Evolutionary conservation across 2,113 vertebrate genomes (phyloP).

Genomic region (Anhinga anhinga): DNA sequence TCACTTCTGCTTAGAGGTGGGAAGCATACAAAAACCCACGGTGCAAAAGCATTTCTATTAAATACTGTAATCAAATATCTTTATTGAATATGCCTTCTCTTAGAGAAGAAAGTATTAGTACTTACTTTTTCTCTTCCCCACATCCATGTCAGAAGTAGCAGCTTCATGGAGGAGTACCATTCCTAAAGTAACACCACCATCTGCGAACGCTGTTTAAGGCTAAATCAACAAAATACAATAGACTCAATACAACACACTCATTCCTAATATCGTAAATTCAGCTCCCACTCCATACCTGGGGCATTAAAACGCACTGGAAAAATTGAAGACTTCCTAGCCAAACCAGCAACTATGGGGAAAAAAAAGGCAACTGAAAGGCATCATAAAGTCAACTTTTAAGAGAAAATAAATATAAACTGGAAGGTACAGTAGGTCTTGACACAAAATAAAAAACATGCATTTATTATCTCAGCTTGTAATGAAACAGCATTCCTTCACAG

Average conservation of each 20-base stretch:
- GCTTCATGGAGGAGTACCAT: slow-evolving; percentile 95
- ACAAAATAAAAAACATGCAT: not conserved
- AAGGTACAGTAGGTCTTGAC: not conserved
- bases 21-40: not conserved
- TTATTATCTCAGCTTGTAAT: not conserved
- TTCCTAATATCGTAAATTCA: not conserved
- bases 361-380: not conserved
- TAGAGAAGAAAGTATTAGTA: not conserved
- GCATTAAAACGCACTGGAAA: not conserved
- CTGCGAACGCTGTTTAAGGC: slow-evolving; percentile 82
- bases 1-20: not conserved
- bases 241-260: not conserved
- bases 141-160: slow-evolving; percentile 91
- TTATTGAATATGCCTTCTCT: not conserved
- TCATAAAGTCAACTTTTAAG: not conserved
- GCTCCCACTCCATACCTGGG: not conserved
- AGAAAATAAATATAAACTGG: not conserved
- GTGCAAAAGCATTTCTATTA: not conserved
- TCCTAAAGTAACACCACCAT: slow-evolving; percentile 93
- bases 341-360: not conserved
- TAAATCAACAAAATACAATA: not conserved
- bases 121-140: slow-evolving; percentile 94
- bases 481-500: not conserved
- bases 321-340: not conserved
- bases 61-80: not conserved